Percentiles rank a stretch among this genome's conserved stretches.
Conservation (phyloP, 2,113 vertebrate genomes). For the Cochlearius cochlearius region DNA sequence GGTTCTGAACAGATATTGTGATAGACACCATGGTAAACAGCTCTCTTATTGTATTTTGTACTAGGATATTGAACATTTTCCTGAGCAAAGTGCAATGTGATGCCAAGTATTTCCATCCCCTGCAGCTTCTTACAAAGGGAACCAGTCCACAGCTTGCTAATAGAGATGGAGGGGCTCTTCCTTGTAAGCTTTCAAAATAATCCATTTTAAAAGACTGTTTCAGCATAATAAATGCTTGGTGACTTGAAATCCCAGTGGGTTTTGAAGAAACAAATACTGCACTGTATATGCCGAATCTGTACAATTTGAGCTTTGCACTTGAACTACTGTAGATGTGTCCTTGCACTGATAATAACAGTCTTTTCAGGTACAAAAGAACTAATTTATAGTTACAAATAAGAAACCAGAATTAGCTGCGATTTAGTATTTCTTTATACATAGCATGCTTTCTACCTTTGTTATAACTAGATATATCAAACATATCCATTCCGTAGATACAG, state of each 20-base stretch:
- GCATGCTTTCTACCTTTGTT: not conserved
- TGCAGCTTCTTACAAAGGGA: constrained; percentile 73
- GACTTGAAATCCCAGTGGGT: constrained; percentile 52
- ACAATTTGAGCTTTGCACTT: constrained; percentile 20
- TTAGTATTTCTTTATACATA: not conserved
- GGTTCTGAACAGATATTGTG: constrained; percentile 68
- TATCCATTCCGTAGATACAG: not conserved
- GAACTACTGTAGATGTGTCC: constrained; percentile 6
- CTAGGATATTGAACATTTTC: constrained; percentile 70
- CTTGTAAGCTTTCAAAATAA: constrained; percentile 57
- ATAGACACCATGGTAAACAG: constrained; percentile 58
- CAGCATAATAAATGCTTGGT: constrained; percentile 71
- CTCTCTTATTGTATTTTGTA: constrained; percentile 67
- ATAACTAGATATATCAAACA: not conserved
- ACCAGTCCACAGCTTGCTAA: constrained; percentile 60
- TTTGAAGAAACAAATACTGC: constrained; percentile 46
- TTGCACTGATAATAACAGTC: constrained; percentile 23
- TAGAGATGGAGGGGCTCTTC: constrained; percentile 66
- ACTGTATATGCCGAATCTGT: constrained; percentile 39
- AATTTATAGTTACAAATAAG: not conserved
- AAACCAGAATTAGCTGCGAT: not conserved
- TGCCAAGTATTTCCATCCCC: constrained; percentile 78
- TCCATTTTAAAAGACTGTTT: constrained; percentile 63
- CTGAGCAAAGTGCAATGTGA: constrained; percentile 69
- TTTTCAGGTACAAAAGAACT: constrained; percentile 4